Base-by-base conservation (phyloP, 1,140 invertebrate species). In the Drosophila mayri region DNA sequence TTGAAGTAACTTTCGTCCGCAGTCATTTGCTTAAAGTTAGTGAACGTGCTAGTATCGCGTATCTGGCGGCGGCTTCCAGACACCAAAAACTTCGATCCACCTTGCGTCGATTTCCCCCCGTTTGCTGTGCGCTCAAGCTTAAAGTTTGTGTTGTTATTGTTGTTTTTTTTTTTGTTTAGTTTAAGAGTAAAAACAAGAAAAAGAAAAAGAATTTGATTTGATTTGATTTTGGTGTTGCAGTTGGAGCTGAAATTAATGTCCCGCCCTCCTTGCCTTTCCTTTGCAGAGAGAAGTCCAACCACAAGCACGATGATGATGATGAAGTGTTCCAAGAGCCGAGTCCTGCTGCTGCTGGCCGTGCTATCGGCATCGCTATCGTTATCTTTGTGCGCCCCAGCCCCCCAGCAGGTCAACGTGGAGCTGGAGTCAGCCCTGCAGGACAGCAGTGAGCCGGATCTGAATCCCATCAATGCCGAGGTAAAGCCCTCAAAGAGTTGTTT, bases 11-110 rank as follows among this genome's bases (percentile, higher is more conserved):
- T 91, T 91, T 90, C 84, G 91, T 92, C 90, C 91, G 91, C 87
- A 92, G 86, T 92, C 91, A 92, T 92, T 92, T 92, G 91, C 90
- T 92, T 92, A 92, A 90, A 92, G 91, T 92, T 92, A 92, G 91
- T 92, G 91, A 92, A 92, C 91, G 91, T 79, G 91, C 87, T 88
- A 92, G 91, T 92, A 92, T 91, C 91, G 90, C 85, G 77, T 82
- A 76, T 76, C 81, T 82, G 80, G 80, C 71, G 83, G 63, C 90
- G 70, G 75, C 81, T 79, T 57, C 61, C 64, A 41, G 32, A 77
- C 41, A n/a, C 40, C 41, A 49, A 25, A 50, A 32, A 73, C 46
- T 58, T 62, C 55, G 22, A 50, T 22, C 43, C 61, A 41, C 8
- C 5, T 57, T 54, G 50, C 50, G 35, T 11, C 18, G 12, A 37